Percentiles rank a stretch among this genome's conserved stretches.
These are phyloP conservation scores for Magallana angulata DNA, from an alignment of 1,140 invertebrate genomes.

Conservation along the genomic window DNA sequence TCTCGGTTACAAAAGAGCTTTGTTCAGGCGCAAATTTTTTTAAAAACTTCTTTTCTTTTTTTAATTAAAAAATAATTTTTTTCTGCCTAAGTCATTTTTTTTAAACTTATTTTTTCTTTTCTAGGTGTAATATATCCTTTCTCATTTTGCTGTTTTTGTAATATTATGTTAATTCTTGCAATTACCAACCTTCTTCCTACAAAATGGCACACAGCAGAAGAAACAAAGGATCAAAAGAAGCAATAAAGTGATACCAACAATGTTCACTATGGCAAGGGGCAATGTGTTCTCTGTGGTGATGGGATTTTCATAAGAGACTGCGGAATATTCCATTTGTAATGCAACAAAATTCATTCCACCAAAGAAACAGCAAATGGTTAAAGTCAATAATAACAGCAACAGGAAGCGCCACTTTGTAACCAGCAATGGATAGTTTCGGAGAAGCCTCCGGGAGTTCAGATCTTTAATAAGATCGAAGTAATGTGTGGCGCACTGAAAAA, in stretches of 20 bases:
- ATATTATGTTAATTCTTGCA: too few species aligned
- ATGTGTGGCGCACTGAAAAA: conserved; percentile 12
- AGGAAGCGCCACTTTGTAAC: not conserved
- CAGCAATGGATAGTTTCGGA: not conserved
- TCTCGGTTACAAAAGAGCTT: too few species aligned
- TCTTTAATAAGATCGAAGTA: not conserved
- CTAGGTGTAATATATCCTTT: too few species aligned
- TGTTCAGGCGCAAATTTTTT: too few species aligned
- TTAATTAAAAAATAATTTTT: too few species aligned
- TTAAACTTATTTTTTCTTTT: too few species aligned
- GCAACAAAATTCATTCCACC: not conserved
- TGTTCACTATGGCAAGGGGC: not conserved
- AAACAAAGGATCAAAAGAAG: not conserved
- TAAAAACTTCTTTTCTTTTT: too few species aligned
- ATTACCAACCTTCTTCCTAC: not conserved
- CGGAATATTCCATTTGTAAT: not conserved
- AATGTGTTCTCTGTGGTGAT: too few species aligned
- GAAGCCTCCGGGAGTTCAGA: not conserved
- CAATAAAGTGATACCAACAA: not conserved
- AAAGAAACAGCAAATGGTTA: not conserved
- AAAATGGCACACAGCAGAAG: not conserved
- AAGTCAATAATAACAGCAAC: not conserved
- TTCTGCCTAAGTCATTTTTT: too few species aligned
- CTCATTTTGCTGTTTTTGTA: too few species aligned
- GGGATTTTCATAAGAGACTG: too few species aligned